Evolutionary conservation across 2,113 vertebrate species (phyloP).

Genomic region (Pelodiscus sinensis): DNA sequence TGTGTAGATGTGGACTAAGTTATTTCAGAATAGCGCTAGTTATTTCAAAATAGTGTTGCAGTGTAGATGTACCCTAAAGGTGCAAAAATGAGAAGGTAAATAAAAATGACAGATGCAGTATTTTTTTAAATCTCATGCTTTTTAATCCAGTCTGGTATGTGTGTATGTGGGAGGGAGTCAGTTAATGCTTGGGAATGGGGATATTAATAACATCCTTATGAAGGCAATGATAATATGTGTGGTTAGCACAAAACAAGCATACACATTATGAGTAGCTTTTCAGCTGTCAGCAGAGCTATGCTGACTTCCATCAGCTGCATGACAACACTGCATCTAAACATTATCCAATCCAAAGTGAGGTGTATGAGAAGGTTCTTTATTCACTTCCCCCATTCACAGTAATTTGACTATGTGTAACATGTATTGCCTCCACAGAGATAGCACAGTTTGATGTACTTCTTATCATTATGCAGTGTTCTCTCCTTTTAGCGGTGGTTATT

Average conservation of each 20-base stretch:
- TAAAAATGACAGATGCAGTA: accelerated
- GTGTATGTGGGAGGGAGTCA: too few relatives aligned
- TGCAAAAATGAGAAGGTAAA: background rate
- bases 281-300: background rate
- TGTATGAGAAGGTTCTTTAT: accelerated
- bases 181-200: background rate
- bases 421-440: background rate
- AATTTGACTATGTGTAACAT: background rate
- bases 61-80: background rate
- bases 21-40: too few relatives aligned
- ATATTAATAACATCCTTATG: background rate
- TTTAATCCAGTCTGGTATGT: background rate
- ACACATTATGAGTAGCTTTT: accelerated
- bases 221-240: background rate
- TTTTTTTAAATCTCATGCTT: background rate
- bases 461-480: background rate
- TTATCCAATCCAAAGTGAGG: accelerated
- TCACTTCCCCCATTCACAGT: too few relatives aligned
- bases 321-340: background rate
- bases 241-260: background rate
- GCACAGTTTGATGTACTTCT: background rate
- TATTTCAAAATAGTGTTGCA: too few relatives aligned
- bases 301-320: background rate
- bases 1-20: too few relatives aligned
- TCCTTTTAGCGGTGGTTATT: background rate